Evolutionary conservation across 1,140 invertebrate genomes (phyloP).

Genomic region (Pinna nobilis): DNA sequence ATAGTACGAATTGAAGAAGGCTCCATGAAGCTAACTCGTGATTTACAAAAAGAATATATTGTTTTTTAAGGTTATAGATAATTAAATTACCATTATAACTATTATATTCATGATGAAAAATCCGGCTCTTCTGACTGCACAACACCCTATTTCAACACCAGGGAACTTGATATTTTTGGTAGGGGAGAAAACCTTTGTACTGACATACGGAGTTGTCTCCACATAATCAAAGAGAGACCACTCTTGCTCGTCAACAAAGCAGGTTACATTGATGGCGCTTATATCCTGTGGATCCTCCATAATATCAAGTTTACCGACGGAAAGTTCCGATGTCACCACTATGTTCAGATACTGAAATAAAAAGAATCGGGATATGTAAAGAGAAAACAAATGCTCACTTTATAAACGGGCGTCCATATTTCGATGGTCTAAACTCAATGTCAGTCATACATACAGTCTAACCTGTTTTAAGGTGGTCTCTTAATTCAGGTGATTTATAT

Average conservation of each 20-base stretch:
- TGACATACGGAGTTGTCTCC: constrained; percentile 42
- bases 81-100: constrained; percentile 45
- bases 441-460: not conserved
- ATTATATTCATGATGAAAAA: constrained; percentile 60
- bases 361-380: no score
- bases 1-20: no score
- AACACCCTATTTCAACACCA: constrained; percentile 45
- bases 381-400: no score
- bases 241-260: constrained; percentile 68
- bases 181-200: constrained; percentile 48
- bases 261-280: constrained; percentile 63
- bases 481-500: no score
- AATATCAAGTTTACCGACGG: constrained; percentile 55
- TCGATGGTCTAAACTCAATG: no score
- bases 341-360: constrained; percentile 62
- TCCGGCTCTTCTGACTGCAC: constrained; percentile 46
- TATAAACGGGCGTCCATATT: no score
- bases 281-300: constrained; percentile 61
- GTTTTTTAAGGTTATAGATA: not conserved
- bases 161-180: constrained; percentile 41
- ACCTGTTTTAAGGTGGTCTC: not conserved
- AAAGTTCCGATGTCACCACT: constrained; percentile 55
- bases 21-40: no score
- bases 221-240: constrained; percentile 64
- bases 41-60: no score